Evolutionary conservation across 2,797 vertebrate species (phyloP).

Genomic region (Sciurus vulgaris): DNA sequence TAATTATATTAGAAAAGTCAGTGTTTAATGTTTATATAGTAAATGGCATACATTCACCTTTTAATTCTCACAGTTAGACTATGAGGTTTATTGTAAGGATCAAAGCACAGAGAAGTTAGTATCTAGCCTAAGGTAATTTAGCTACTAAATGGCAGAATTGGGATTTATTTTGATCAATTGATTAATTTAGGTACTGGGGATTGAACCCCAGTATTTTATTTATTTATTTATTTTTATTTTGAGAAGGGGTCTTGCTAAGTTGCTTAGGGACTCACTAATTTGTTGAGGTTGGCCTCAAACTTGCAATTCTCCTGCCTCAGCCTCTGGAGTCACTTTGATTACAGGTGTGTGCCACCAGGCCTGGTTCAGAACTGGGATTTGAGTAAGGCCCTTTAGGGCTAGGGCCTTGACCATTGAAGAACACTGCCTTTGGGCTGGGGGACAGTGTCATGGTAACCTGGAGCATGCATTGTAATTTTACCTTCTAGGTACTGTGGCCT

Average conservation of each 20-base stretch:
- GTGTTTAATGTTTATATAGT: background rate
- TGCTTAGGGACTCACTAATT: too few species aligned
- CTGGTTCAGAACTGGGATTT: background rate
- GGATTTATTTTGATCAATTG: background rate
- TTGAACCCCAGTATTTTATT: too few species aligned
- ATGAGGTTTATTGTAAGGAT: background rate
- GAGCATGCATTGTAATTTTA: background rate
- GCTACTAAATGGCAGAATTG: rapidly evolving
- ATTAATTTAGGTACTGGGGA: too few species aligned
- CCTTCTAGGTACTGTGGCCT: conserved; percentile 64
- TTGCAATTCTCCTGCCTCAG: too few species aligned
- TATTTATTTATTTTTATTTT: too few species aligned
- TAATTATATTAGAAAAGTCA: background rate
- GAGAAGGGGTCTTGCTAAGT: too few species aligned
- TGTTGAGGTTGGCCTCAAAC: too few species aligned
- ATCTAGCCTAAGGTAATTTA: background rate
- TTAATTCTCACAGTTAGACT: background rate
- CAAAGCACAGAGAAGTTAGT: background rate
- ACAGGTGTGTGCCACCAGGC: too few species aligned
- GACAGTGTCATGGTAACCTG: background rate
- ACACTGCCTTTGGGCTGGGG: background rate
- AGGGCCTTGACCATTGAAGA: background rate
- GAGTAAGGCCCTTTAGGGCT: background rate
- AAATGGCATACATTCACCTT: background rate
- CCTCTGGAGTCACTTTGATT: too few species aligned